These are phyloP conservation scores for Chelmon rostratus DNA, from an alignment of 2,797 vertebrate species.

Conservation along the genomic window DNA sequence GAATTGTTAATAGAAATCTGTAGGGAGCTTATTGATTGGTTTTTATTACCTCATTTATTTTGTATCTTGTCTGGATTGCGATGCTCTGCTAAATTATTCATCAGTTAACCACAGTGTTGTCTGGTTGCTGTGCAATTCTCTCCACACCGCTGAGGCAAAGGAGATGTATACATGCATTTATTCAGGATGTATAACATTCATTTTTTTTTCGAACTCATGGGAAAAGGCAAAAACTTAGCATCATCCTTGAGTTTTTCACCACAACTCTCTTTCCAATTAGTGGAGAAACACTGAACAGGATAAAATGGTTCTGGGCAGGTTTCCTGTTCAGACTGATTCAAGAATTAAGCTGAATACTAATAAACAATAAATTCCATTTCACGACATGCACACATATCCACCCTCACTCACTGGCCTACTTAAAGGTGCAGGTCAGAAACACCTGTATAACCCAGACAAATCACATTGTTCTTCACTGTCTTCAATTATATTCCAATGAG, in stretches of 20 bases:
- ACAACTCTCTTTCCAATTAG: conserved; percentile 11
- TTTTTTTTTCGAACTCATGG: not conserved
- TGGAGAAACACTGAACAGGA: not conserved
- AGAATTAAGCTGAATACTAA: not conserved
- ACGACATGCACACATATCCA: not conserved
- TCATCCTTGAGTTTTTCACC: not conserved
- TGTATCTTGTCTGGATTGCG: conserved; percentile 45
- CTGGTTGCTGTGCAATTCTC: conserved; percentile 27
- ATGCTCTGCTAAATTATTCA: conserved; percentile 64
- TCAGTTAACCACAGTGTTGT: conserved; percentile 43
- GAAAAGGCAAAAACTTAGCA: not conserved
- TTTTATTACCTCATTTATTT: conserved; percentile 60
- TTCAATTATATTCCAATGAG: not conserved
- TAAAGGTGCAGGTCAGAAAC: not conserved
- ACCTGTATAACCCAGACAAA: not conserved
- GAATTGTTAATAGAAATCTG: conserved; percentile 52
- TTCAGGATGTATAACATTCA: conserved; percentile 1
- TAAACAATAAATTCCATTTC: not conserved
- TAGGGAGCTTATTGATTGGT: conserved; percentile 46
- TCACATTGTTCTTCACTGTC: not conserved
- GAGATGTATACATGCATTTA: conserved; percentile 28
- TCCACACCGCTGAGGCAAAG: conserved; percentile 12
- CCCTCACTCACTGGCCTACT: not conserved
- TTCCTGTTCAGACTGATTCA: not conserved
- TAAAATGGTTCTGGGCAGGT: not conserved